These are phyloP conservation scores for Koerneria pararmatus DNA, from an alignment of 2,888 invertebrate genomes.

Conservation along the genomic window DNA sequence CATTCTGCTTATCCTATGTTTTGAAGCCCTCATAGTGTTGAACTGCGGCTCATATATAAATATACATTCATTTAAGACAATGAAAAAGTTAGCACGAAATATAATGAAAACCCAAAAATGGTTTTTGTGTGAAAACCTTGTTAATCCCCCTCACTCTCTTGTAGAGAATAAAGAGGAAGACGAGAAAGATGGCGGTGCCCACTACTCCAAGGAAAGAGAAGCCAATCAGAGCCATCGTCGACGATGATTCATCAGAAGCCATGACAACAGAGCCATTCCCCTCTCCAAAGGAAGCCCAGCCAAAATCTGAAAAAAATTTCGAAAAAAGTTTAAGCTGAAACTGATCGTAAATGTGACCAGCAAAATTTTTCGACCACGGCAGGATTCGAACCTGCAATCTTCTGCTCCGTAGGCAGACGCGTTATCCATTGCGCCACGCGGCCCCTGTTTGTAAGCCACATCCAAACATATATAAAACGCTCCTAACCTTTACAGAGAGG, in stretches of 20 bases:
- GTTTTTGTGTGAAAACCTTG: no score
- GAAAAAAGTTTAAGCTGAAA: no score
- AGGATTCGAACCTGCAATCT: constrained; percentile 53
- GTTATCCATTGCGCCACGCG: neutral
- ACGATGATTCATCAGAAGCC: constrained; percentile 19
- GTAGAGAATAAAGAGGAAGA: constrained; percentile 41
- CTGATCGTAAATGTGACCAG: no score
- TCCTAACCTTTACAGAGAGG: constrained; percentile 62
- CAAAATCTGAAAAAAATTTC: constrained; percentile 26
- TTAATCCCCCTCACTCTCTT: constrained; percentile 34
- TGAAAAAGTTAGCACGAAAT: no score
- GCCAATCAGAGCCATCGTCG: constrained; percentile 29
- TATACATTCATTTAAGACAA: no score
- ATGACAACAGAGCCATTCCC: constrained; percentile 20
- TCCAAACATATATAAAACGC: neutral
- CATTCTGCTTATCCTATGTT: no score
- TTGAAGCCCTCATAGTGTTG: no score
- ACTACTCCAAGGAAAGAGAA: constrained; percentile 22
- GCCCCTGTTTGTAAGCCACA: no score
- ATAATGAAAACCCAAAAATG: no score
- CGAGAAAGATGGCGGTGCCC: constrained; percentile 14
- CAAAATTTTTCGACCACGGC: constrained; percentile 24
- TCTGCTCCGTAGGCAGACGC: neutral
- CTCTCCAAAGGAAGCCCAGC: constrained; percentile 31
- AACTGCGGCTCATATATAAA: no score